Conservation (phyloP, 2,113 vertebrate species). For the Python bivittatus region DNA sequence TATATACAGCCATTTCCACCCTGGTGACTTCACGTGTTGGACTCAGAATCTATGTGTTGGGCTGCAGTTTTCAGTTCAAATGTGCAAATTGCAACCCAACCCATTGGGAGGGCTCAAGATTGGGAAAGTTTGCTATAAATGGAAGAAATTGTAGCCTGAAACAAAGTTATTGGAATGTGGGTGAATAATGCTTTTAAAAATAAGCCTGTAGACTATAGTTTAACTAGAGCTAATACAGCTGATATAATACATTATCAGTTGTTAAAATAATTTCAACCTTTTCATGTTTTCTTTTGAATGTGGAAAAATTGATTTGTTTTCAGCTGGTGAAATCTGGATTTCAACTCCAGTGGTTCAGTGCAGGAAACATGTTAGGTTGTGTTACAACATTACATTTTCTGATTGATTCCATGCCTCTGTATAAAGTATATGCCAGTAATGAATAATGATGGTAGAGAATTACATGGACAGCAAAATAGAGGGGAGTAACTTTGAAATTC, state of each 20-base stretch:
- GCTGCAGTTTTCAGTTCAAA: neutral
- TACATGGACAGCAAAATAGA: neutral
- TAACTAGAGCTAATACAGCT: neutral
- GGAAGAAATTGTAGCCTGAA: neutral
- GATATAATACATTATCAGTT: neutral
- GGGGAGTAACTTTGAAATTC: neutral
- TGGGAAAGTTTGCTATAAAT: neutral
- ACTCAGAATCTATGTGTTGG: neutral
- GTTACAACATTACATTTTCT: neutral
- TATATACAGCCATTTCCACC: neutral
- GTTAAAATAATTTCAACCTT: neutral
- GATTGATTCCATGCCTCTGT: too few relatives aligned
- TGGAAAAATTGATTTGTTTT: neutral
- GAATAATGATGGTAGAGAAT: neutral
- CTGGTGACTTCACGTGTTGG: neutral
- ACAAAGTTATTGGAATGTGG: neutral
- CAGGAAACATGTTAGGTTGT: neutral
- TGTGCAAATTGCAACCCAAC: neutral
- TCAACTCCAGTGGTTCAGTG: neutral
- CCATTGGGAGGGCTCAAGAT: neutral
- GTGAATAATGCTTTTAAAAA: neutral
- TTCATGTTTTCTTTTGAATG: neutral
- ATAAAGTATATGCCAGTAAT: neutral
- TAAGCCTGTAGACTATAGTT: neutral
- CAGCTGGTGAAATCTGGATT: neutral